Conservation (phyloP, 2,888 invertebrate genomes). For the Amblyjoppa proteus region DNA sequence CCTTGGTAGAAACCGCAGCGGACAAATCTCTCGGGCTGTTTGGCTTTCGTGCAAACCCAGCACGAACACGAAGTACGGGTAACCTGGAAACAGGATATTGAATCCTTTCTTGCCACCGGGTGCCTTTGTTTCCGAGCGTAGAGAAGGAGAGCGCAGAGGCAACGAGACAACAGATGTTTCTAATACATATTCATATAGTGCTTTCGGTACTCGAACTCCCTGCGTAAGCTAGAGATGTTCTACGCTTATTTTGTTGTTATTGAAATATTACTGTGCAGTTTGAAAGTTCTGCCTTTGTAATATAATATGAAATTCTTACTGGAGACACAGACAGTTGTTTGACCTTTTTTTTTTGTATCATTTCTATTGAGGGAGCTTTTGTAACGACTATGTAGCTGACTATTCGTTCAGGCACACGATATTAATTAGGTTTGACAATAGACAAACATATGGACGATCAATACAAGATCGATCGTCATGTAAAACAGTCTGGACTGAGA, state of each 20-base stretch:
- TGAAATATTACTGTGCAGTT: not conserved
- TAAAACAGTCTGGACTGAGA: too few species aligned
- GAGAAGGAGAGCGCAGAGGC: constrained; percentile 31
- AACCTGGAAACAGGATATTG: constrained; percentile 71
- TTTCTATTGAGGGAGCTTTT: too few species aligned
- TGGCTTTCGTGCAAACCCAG: constrained; percentile 29
- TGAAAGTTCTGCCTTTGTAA: not conserved
- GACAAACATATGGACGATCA: too few species aligned
- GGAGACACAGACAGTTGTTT: too few species aligned
- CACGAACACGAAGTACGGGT: not conserved
- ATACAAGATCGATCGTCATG: too few species aligned
- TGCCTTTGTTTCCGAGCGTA: constrained; percentile 74
- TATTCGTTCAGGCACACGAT: too few species aligned
- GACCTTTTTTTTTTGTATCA: too few species aligned
- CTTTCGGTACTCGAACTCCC: constrained; percentile 24
- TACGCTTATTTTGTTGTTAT: not conserved
- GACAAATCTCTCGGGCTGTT: constrained; percentile 33
- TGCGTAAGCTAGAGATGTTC: not conserved
- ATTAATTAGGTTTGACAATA: too few species aligned
- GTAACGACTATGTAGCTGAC: too few species aligned
- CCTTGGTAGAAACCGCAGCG: constrained; percentile 23
- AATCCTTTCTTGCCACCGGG: constrained; percentile 72
- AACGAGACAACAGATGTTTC: constrained; percentile 79
- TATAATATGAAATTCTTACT: too few species aligned
- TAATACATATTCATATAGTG: constrained; percentile 80